Conservation (phyloP, 64 coral and sea anemone genomes). For the Actinia tenebrosa region DNA sequence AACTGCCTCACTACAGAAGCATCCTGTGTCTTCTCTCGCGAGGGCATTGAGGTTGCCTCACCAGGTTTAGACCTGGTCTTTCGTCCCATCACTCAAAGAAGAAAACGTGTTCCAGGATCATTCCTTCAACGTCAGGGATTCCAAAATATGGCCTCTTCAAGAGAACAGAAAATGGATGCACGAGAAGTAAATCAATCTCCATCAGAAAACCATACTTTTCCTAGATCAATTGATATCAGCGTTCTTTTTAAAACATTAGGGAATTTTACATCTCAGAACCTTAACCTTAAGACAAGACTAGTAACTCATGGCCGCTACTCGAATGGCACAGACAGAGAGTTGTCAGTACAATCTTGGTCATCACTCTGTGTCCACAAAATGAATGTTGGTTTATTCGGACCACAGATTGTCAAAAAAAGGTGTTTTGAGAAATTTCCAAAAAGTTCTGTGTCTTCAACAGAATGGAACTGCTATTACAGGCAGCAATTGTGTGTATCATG, state of each 20-base stretch:
- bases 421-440: neutral
- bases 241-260: neutral
- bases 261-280: neutral
- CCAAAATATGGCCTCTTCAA: neutral
- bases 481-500: neutral
- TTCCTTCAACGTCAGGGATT: neutral
- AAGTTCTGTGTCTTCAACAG: neutral
- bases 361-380: neutral
- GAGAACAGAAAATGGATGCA: neutral
- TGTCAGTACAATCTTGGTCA: neutral
- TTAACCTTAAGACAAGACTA: neutral
- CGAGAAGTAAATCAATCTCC: neutral
- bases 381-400: neutral
- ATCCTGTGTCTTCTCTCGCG: conserved; percentile 18
- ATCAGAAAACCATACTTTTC: neutral
- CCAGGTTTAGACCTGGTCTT: neutral
- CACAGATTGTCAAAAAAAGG: neutral
- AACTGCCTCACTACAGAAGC: conserved; percentile 22
- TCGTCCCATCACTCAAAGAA: neutral
- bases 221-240: neutral
- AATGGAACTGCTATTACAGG: neutral
- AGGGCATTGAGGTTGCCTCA: neutral
- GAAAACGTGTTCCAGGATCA: neutral
- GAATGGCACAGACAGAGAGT: neutral
- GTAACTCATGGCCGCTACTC: neutral